Evolutionary conservation across 2,888 invertebrate genomes (phyloP).

Genomic region (Cynaeus angustus): DNA sequence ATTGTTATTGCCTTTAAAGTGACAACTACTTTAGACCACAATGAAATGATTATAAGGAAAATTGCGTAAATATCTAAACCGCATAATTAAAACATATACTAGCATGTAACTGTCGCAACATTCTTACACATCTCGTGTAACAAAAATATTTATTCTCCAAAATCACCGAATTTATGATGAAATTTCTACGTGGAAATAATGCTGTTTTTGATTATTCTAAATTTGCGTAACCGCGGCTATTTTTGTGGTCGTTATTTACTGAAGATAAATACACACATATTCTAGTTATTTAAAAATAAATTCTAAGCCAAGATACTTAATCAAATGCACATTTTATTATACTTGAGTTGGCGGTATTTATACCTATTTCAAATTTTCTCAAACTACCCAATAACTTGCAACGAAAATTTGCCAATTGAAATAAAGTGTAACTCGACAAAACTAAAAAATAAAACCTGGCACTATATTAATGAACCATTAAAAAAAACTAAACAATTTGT

Average conservation of each 20-base stretch:
- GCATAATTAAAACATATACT: no score
- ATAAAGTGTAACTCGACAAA: no score
- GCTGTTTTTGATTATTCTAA: background rate
- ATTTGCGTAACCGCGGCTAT: background rate
- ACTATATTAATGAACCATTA: no score
- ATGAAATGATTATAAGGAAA: no score
- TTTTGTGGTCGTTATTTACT: background rate
- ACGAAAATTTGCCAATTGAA: no score
- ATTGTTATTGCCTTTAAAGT: slow-evolving; percentile 10
- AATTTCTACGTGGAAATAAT: background rate
- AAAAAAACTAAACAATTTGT: no score
- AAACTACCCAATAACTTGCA: no score
- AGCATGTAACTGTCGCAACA: no score
- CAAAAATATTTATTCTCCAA: no score
- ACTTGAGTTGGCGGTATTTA: background rate
- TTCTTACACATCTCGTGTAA: no score
- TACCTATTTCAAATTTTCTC: background rate
- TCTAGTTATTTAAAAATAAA: slow-evolving; percentile 2
- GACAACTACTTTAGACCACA: background rate
- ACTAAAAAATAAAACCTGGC: no score
- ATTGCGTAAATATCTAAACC: no score
- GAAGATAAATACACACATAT: background rate
- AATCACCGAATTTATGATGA: background rate
- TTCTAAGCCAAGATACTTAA: background rate
- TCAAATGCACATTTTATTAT: background rate